Evolutionary conservation across 1,140 invertebrate genomes (phyloP).

Genomic region (Drosophila navojoa): DNA sequence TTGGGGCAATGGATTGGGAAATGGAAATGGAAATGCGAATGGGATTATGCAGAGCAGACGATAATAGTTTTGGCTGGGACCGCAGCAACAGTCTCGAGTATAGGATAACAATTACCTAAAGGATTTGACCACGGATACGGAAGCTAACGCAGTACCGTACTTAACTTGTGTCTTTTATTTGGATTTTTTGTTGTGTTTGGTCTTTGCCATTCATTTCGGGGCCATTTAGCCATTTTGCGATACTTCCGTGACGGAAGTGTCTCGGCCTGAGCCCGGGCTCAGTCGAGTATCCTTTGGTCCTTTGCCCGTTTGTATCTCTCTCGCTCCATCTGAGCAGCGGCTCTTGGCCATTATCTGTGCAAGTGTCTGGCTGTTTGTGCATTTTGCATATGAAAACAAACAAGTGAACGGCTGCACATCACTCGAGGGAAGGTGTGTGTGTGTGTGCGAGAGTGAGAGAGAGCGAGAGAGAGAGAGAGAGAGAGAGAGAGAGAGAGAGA

Average conservation of each 20-base stretch:
- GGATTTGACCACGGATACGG: slow-evolving; percentile 67
- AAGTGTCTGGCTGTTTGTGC: slow-evolving; percentile 41
- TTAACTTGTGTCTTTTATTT: slow-evolving; percentile 75
- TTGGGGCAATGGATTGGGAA: background rate
- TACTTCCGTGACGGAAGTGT: slow-evolving; percentile 54
- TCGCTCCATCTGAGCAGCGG: slow-evolving; percentile 4
- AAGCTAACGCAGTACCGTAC: slow-evolving; percentile 62
- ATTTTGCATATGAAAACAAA: slow-evolving; percentile 54
- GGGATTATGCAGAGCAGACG: slow-evolving; percentile 44
- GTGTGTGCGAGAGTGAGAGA: background rate
- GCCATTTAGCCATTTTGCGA: slow-evolving; percentile 18
- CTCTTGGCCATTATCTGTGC: slow-evolving; percentile 34
- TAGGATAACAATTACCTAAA: slow-evolving; percentile 79
- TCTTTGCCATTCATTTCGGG: slow-evolving; percentile 25
- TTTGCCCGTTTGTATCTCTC: slow-evolving; percentile 3
- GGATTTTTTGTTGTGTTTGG: slow-evolving; percentile 7
- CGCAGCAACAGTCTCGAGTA: slow-evolving; percentile 12
- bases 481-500: slow-evolving; percentile 7
- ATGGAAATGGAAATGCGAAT: background rate
- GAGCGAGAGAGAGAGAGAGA: background rate
- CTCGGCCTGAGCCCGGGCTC: slow-evolving; percentile 7
- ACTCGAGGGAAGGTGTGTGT: background rate
- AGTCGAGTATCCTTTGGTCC: background rate
- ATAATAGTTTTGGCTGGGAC: background rate
- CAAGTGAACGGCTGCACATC: slow-evolving; percentile 27